Base-by-base conservation (phyloP, 2,888 invertebrate genomes). In the Watsonalla binaria region DNA sequence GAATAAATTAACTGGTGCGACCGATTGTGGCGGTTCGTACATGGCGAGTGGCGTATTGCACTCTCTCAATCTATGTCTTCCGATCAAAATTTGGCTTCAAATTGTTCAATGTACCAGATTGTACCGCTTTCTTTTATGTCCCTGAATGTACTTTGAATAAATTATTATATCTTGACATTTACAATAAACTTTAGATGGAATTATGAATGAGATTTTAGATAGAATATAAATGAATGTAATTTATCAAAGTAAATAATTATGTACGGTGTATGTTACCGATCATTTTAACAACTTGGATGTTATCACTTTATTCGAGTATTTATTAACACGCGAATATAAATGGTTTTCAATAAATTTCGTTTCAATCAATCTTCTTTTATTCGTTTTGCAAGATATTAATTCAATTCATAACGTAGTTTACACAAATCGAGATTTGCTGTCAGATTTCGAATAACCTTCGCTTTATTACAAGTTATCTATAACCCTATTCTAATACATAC, bases 241-340 rank as follows among this genome's bases (percentile, higher is more conserved):
- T 76, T 76, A 74, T 73, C 68, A 60, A 71, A 58, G 52, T 45
- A 47, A 63, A 67, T 57, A 58, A 70, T 68, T 72, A 72, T 37
- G 14, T 63, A 67, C 73, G 77, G 76, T 72, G 68, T 57, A 65
- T 68, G 69, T 76, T 75, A 70, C 78, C 76, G 70, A 59, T 75
- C 61, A 72, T 72, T 80, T 75, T 74, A 80, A 78, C 69, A 73
- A 85, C 78, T 82, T 84, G 76, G 80, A 87, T 87, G 84, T 88
- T 86, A 84, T 83, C 81, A 86, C 80, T 84, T 82, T 85, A 84
- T 82, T 89, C 83, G 78, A 81, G 78, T 78, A 82, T 73, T 80
- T 80, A 72, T 63, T 77, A 78, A 84, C 81, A 86, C 80, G 80
- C 78, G 76, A 81, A 80, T 78, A 84, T 86, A 13, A 88, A 89